phyloP scores from a whole-genome alignment of 2,797 vertebrate species.

The Peromyscus attwateri region DNA sequence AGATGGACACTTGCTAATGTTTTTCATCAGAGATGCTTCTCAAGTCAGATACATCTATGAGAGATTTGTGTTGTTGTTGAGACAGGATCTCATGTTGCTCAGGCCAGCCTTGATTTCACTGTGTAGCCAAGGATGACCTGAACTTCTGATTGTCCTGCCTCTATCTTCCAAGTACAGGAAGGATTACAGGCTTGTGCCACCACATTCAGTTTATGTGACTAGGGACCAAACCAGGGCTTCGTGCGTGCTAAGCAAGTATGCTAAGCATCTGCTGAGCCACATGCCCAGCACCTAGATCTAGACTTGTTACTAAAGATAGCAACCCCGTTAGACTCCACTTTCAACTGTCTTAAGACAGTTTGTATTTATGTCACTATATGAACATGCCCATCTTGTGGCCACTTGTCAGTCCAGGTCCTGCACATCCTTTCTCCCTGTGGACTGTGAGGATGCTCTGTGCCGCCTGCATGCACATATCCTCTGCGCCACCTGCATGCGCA shows the following conservation, averaged over 20 bases:
- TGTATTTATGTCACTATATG: neutral
- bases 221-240: neutral
- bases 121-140: neutral
- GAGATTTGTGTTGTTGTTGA: neutral
- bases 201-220: neutral
- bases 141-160: neutral
- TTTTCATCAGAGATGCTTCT: neutral
- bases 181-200: neutral
- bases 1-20: neutral
- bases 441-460: too few species aligned
- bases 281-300: neutral
- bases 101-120: neutral
- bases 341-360: too few species aligned
- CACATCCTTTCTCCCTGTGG: neutral
- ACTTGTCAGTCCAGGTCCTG: neutral
- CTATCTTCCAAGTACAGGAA: neutral
- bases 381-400: neutral
- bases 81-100: neutral
- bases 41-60: neutral
- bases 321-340: neutral
- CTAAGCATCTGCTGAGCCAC: neutral
- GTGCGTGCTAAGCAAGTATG: neutral
- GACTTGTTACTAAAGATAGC: neutral
- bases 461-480: too few species aligned
- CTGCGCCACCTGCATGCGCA: too few species aligned